A percentile compares a stretch with the other conserved stretches of the same genome.
Conservation (phyloP, 2,113 vertebrate genomes). For the Oncorhynchus clarkii region DNA sequence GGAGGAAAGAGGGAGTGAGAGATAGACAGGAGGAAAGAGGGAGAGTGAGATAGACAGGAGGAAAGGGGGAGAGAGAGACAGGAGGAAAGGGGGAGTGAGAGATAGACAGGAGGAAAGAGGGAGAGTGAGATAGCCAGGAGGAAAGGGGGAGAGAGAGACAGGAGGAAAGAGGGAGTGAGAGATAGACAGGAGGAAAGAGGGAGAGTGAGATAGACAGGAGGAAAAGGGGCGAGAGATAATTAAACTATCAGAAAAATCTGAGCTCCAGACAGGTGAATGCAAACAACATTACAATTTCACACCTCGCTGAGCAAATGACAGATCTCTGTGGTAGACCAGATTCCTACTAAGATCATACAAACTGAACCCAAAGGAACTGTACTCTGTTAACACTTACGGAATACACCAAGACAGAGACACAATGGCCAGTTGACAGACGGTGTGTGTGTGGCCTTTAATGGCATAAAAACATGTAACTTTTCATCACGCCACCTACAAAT, state of each 20-base stretch:
- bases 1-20: too few relatives aligned
- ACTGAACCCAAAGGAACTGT: constrained; percentile 13
- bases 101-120: too few relatives aligned
- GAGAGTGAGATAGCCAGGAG: neutral
- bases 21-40: too few relatives aligned
- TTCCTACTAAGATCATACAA: neutral
- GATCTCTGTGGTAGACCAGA: constrained; percentile 34
- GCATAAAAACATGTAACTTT: too few relatives aligned
- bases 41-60: too few relatives aligned
- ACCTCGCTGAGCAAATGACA: constrained; percentile 44
- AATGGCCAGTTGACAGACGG: constrained; percentile 26
- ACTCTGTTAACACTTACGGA: constrained; percentile 22
- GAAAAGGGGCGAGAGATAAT: neutral
- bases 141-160: neutral
- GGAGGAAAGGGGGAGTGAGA: too few relatives aligned
- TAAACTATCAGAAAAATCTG: neutral
- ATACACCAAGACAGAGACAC: constrained; percentile 25
- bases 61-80: too few relatives aligned
- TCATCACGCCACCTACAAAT: too few relatives aligned
- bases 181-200: constrained; percentile 18
- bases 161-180: neutral
- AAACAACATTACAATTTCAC: constrained; percentile 64
- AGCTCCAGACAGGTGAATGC: constrained; percentile 53
- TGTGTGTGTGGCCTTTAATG: neutral
- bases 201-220: constrained; percentile 21